Base-by-base conservation (phyloP, 2,888 invertebrate species). In the Mystacides longicornis region DNA sequence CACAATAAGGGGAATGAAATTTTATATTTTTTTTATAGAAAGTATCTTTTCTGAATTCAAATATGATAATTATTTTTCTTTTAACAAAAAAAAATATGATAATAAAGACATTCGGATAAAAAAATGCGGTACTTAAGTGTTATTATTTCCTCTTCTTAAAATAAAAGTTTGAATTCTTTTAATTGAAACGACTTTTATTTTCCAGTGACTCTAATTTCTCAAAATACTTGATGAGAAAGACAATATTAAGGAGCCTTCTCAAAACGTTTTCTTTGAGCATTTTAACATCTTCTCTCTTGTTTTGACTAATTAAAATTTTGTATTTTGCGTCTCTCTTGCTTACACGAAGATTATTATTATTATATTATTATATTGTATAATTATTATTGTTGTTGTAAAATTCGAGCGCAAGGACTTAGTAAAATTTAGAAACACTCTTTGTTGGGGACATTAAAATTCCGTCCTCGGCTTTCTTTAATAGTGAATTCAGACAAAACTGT, bases 381-480 rank as follows among this genome's bases (percentile, higher is more conserved):
- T 7, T 37, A 37, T 37, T 37, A 37, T 37, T 37, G 3, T 37
- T 37, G 37, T 37, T 37, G 14, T 37, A 27, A 7, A 7, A 37
- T 16, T 37, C 16, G 3, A 37, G 16, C 37, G 16, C 14, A 14
- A 37, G 37, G 37, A 37, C 37, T 37, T 37, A n/a, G 37, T n/a
- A n/a, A n/a, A n/a, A n/a, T n/a, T n/a, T n/a, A 37, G 37, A 37
- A 14, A 37, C 14, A 7, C 14, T 37, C 16, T 37, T 37, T n/a
- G n/a, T n/a, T n/a, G n/a, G 11, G 7, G 7, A 21, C 21, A 46
- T 46, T 46, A 46, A 46, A 21, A 46, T 46, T 46, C 21, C 20
- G 46, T 46, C 46, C 46, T 46, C 46, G 46, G 46, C 46, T 23
- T 23, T 48, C 22, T 48, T 23, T 23, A 48, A 14, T 48, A 23